Percentiles rank a stretch among this genome's conserved stretches.
Evolutionary conservation across 92 coral and sea anemone species (phyloP).

Genomic region (Palythoa grandiflora): DNA sequence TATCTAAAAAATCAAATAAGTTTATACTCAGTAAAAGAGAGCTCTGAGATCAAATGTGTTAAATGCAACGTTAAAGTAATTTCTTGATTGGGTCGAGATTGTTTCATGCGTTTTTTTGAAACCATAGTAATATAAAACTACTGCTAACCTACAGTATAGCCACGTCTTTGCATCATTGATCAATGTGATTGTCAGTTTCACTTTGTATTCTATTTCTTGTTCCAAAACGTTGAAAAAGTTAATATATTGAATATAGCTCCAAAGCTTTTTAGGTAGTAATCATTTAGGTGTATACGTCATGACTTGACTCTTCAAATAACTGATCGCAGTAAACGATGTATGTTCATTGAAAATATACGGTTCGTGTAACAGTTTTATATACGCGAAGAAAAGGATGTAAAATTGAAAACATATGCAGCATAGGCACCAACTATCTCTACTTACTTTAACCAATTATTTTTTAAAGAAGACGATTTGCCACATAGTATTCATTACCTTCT

Average conservation of each 20-base stretch:
- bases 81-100: not conserved
- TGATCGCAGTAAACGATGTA: no score
- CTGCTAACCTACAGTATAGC: not conserved
- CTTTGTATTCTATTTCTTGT: no score
- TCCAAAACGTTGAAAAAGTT: not conserved
- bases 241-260: not conserved
- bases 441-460: not conserved
- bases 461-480: not conserved
- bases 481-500: not conserved
- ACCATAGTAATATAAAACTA: not conserved
- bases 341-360: no score
- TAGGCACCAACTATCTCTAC: not conserved
- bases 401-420: not conserved
- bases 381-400: not conserved
- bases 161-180: slow-evolving; percentile 8
- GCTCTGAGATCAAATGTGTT: not conserved
- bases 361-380: not conserved
- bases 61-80: not conserved
- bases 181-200: not conserved
- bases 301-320: no score
- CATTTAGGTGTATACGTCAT: no score
- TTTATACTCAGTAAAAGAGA: no score
- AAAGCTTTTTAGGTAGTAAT: no score
- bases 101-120: not conserved
- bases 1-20: no score